Evolutionary conservation across 2,888 invertebrate species (phyloP), one percentile per base, ranked within the genome.

Genomic region (Archips crataeganus): DNA sequence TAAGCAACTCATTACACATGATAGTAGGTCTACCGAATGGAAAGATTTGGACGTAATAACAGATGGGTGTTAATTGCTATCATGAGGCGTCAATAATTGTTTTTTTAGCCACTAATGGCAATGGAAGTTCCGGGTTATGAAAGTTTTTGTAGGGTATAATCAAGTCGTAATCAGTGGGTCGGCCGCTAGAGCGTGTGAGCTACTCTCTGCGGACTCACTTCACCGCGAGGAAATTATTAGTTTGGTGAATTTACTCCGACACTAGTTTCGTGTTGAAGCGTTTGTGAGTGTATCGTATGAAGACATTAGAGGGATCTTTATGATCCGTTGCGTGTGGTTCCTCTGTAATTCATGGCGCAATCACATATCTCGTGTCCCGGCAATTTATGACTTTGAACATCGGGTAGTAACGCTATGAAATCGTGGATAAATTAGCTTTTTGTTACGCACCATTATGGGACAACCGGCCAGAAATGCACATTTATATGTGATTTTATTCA

Each of bases 41-140:
- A 89, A 89, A 90, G 90, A 90, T 91, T 90, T 89, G 85, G 86
- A 84, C 82, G 88, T 90, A 91, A 91, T 90, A 91, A 90, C 90
- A 89, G 90, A 91, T 91, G 93, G 93, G 93, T 92, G 94, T 89
- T 93, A 94, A 94, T 94, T 94, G 93, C 91, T 90, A 90, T 89
- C 90, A 91, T 90, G 90, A 90, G 90, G 92, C 90, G 91, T 91
- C 90, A 91, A 92, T 92, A 92, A 92, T 91, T 90, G 90, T 92
- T 93, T 92, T 91, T 93, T 93, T 89, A 86, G 87, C 85, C 86
- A 88, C 88, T 90, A 90, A 90, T 89, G 88, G 89, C 90, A 88
- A 89, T 88, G 84, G 87, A 90, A 91, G 92, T 93, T 93, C 92
- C 93, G 93, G 92, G 90, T 88, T 91, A 88, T 89, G 90, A 88